Base-by-base conservation (phyloP, 2,888 invertebrate genomes). In the Torymus texanus region DNA sequence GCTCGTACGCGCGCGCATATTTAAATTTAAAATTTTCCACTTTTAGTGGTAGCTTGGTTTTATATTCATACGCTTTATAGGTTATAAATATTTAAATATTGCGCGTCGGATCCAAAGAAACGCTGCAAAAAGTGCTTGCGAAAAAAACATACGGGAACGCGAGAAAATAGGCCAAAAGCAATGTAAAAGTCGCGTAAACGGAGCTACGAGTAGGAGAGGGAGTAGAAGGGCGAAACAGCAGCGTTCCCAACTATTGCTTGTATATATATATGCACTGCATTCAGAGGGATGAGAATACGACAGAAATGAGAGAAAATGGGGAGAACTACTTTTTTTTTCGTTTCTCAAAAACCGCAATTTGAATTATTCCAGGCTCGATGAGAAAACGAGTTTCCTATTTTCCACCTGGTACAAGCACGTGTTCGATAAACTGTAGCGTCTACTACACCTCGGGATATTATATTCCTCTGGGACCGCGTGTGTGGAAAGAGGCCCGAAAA, bases 311-410 rank as follows among this genome's bases (percentile, higher is more conserved):
- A 51, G 14, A 50, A 62, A 2, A 29, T 24, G 62, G 18, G 14
- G 55, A 21, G 11, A 8, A 53, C 62, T 21, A 76, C 53, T 50
- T 58, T n/a, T 24, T 55, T 18, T 59, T 18, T 61, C 13, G 41
- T 68, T 21, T 53, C 51, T 59, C 13, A 13, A 65, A 53, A 56
- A 4, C 16, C 16, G 29, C 56, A 55, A 58, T 63, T 70, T 53
- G 75, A 79, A 79, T 79, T 70, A 71, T 75, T 14, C 71, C 13
- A 51, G 71, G 51, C 66, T 63, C 50, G 62, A 67, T 68, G 76
- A 67, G 67, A 53, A 68, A 80, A 77, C 77, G 72, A 77, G 66
- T 74, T 70, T 65, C 50, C 41, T 13, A 5, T 24, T 51, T 63
- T 5, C 21, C 41, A 56, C 29, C 24, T 56, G 21, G 67, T 55